Evolutionary conservation across 2,113 vertebrate genomes (phyloP).

Genomic region (Tricholaema leucomelas): DNA sequence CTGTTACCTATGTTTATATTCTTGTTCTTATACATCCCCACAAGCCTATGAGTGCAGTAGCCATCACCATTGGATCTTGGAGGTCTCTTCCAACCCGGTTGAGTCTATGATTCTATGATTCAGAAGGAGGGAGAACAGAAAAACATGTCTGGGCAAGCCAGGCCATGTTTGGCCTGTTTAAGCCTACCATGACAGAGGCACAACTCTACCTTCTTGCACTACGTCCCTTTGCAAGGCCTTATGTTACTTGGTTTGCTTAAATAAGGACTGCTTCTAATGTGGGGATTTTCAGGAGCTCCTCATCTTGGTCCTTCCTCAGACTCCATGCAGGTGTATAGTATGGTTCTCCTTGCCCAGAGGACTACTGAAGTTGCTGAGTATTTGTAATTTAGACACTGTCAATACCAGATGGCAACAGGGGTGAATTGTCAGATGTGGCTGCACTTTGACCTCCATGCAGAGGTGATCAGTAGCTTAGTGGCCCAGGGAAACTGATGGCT

Average conservation of each 20-base stretch:
- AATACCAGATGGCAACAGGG: too few species aligned
- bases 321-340: neutral
- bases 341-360: neutral
- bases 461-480: neutral
- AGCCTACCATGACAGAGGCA: too few species aligned
- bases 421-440: accelerated
- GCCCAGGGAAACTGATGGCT: neutral
- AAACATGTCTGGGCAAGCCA: too few species aligned
- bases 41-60: too few species aligned
- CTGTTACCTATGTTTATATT: too few species aligned
- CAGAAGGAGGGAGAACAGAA: too few species aligned
- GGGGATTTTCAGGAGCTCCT: neutral
- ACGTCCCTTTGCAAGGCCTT: neutral
- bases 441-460: neutral
- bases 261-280: neutral
- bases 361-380: neutral
- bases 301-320: neutral
- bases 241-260: neutral
- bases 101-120: too few species aligned
- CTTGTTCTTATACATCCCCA: too few species aligned
- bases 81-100: too few species aligned
- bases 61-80: too few species aligned
- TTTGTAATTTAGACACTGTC: neutral
- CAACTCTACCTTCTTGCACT: neutral
- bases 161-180: too few species aligned